These are phyloP conservation scores for Syngnathus rostellatus DNA, from an alignment of 2,797 vertebrate species.

Conservation along the genomic window DNA sequence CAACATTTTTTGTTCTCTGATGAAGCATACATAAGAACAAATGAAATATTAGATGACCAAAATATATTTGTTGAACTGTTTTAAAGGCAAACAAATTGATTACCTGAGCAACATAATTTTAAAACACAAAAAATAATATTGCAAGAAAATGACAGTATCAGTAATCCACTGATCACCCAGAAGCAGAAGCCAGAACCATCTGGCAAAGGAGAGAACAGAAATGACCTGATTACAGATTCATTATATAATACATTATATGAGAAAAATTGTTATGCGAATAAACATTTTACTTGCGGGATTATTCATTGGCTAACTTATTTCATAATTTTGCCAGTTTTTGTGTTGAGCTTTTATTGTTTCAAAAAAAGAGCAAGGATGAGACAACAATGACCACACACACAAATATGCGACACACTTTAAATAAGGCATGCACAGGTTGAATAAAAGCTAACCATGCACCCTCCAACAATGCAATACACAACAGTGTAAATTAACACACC, in stretches of 20 bases:
- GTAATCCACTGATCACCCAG: slow-evolving; percentile 1
- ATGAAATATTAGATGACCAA: slow-evolving; percentile 4
- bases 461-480: neutral
- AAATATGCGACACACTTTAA: neutral
- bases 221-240: neutral
- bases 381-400: neutral
- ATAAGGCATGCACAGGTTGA: neutral
- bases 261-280: neutral
- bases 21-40: slow-evolving; percentile 13
- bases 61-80: neutral
- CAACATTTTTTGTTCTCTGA: neutral
- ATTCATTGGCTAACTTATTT: neutral
- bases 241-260: neutral
- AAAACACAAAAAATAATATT: slow-evolving; percentile 50
- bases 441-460: neutral
- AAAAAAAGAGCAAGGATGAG: neutral
- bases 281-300: neutral
- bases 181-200: neutral
- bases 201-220: neutral
- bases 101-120: slow-evolving; percentile 51
- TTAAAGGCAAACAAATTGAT: slow-evolving; percentile 5
- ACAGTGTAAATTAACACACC: neutral
- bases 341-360: neutral
- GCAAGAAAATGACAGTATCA: slow-evolving; percentile 44
- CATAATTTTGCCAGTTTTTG: neutral